These are phyloP conservation scores for Cricetomys ansorgei DNA, from an alignment of 2,113 vertebrate species.

Conservation along the genomic window DNA sequence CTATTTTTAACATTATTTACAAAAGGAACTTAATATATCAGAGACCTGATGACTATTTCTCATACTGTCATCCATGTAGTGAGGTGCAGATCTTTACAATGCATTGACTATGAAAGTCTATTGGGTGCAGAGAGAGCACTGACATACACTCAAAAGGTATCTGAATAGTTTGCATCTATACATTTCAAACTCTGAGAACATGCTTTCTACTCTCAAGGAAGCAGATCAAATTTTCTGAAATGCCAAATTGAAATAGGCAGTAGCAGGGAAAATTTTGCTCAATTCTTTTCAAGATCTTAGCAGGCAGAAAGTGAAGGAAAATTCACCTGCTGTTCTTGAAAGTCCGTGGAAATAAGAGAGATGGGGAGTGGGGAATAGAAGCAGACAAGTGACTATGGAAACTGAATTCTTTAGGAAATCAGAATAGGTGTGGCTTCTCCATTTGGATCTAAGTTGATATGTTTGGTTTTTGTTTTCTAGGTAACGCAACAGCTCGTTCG, in stretches of 20 bases:
- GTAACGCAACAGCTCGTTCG: neutral
- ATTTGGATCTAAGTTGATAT: neutral
- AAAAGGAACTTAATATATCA: neutral
- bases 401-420: neutral
- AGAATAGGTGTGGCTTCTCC: neutral
- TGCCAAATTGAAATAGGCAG: neutral
- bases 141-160: neutral
- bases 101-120: neutral
- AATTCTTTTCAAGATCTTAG: neutral
- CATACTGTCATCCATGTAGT: neutral
- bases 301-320: neutral
- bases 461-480: slow-evolving; percentile 70
- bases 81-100: neutral
- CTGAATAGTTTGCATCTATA: neutral
- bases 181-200: neutral
- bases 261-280: neutral
- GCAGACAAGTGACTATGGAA: neutral
- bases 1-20: neutral
- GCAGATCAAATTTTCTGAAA: neutral
- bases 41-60: neutral
- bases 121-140: neutral
- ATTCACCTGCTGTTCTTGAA: neutral
- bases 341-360: neutral
- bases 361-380: neutral
- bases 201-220: slow-evolving; percentile 41